phyloP scores from a whole-genome alignment of 2,888 invertebrate species.

The Zele albiditarsus region DNA sequence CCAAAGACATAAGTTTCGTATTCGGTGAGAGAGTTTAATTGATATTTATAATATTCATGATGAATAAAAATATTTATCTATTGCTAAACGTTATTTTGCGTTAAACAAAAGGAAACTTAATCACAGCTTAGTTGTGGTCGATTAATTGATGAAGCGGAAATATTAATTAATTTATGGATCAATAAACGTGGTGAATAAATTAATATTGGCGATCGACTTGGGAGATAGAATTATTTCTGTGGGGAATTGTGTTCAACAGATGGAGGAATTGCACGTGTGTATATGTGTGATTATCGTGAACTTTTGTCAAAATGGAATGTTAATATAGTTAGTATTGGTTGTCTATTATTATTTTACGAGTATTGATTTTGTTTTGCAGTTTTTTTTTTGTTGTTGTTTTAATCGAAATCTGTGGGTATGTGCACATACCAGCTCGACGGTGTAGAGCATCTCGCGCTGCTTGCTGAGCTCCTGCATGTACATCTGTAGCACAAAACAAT shows the following conservation, averaged over 20 bases:
- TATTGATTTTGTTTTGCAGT: constrained; percentile 4
- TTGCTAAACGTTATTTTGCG: neutral
- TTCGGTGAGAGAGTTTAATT: too few species aligned
- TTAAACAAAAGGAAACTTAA: neutral
- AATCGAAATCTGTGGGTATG: constrained; percentile 63
- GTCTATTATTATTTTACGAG: constrained; percentile 40
- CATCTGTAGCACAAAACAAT: constrained; percentile 79
- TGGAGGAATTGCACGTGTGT: neutral
- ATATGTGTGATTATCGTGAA: neutral
- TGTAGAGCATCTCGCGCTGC: constrained; percentile 87
- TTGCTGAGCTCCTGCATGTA: constrained; percentile 93
- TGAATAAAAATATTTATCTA: neutral
- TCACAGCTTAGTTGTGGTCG: neutral
- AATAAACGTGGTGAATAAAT: neutral
- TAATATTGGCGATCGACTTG: neutral
- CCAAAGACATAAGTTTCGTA: too few species aligned
- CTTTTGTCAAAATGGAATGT: neutral
- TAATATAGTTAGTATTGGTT: constrained; percentile 26
- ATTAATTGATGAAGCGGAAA: neutral
- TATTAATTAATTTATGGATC: neutral
- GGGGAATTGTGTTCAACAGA: neutral
- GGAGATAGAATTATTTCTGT: neutral
- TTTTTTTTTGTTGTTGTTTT: constrained; percentile 44
- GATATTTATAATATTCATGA: too few species aligned
- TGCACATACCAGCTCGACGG: constrained; percentile 86